Percentiles rank a stretch among this genome's conserved stretches.
Evolutionary conservation across 2,113 vertebrate genomes (phyloP).

Genomic region (Aegithalos caudatus): DNA sequence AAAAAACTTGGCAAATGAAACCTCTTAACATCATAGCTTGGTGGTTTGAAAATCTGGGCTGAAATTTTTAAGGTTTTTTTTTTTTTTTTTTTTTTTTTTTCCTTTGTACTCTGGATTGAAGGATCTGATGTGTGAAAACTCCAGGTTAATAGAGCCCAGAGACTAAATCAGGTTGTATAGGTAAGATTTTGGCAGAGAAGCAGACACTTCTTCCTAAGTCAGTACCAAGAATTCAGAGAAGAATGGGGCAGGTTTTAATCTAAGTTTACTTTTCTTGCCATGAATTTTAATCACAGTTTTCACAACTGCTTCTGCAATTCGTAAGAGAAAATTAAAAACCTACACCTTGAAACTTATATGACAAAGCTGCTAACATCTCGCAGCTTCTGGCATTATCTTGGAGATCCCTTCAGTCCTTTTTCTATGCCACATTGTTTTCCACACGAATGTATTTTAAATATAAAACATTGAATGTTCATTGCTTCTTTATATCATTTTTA

Average conservation of each 20-base stretch:
- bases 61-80: not conserved
- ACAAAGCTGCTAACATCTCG: conserved; percentile 54
- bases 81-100: not conserved
- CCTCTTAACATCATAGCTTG: not conserved
- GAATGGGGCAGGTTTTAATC: conserved; percentile 53
- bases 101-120: not conserved
- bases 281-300: conserved; percentile 74
- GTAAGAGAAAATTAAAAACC: conserved; percentile 69
- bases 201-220: conserved; percentile 21
- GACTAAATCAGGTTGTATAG: conserved; percentile 6
- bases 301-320: conserved; percentile 46
- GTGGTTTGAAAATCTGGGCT: conserved; percentile 10
- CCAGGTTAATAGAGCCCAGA: not conserved
- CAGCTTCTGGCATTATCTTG: conserved; percentile 65
- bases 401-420: conserved; percentile 63
- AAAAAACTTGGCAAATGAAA: not conserved
- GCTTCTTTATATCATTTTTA: conserved; percentile 57
- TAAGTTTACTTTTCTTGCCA: conserved; percentile 64
- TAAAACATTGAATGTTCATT: conserved; percentile 64
- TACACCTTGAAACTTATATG: conserved; percentile 60
- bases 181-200: conserved; percentile 46
- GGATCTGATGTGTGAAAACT: not conserved
- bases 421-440: conserved; percentile 70
- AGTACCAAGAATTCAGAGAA: conserved; percentile 27
- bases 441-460: conserved; percentile 71